Conservation (phyloP, 1,140 invertebrate genomes). For the Yoshiicerus persimilis region DNA sequence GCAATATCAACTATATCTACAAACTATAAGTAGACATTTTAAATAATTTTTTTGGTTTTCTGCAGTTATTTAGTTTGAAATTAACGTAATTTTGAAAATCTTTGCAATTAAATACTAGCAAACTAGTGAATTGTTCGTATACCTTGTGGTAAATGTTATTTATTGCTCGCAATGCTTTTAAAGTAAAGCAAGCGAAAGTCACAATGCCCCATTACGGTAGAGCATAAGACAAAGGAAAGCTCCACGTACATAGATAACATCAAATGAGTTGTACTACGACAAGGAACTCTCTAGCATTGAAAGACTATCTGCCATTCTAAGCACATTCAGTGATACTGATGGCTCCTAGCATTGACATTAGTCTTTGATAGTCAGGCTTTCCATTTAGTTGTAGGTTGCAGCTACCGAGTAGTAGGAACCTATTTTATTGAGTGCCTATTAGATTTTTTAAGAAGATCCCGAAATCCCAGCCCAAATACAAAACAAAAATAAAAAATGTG, state of each 20-base stretch:
- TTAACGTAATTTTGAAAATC: no score
- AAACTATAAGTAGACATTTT: no score
- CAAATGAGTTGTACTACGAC: no score
- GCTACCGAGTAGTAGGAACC: background rate
- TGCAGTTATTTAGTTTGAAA: no score
- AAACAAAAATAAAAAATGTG: background rate
- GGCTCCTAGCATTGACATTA: background rate
- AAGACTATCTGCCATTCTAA: background rate
- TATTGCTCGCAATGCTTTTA: no score
- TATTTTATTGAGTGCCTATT: background rate
- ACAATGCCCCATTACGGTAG: background rate
- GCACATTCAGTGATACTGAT: background rate
- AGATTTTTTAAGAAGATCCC: background rate
- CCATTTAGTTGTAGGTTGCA: background rate
- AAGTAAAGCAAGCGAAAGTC: background rate
- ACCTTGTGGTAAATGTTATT: no score
- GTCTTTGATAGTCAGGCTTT: background rate
- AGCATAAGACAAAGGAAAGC: background rate
- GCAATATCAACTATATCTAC: no score
- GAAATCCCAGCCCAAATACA: background rate
- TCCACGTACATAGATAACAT: background rate
- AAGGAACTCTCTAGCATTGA: background rate
- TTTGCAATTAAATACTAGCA: no score
- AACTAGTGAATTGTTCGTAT: no score
- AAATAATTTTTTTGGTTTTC: no score